Evolutionary conservation across 2,797 vertebrate species (phyloP).

Genomic region (Carapus acus): DNA sequence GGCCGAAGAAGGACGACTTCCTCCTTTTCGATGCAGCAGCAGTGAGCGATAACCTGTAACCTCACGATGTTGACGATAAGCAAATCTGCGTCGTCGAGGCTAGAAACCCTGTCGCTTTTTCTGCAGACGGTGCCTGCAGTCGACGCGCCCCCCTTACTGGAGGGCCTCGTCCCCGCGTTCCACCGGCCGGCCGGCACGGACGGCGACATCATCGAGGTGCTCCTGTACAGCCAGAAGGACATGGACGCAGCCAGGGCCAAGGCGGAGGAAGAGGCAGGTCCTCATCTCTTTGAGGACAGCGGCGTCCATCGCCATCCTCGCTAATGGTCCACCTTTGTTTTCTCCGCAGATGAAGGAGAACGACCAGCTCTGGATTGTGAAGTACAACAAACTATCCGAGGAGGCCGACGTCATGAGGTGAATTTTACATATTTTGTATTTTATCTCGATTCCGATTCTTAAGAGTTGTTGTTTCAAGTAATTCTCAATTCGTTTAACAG

Average conservation of each 20-base stretch:
- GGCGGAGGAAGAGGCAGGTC: slow-evolving; percentile 67
- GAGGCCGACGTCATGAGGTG: slow-evolving; percentile 85
- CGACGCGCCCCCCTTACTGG: slow-evolving; percentile 42
- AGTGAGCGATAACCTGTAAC: slow-evolving; percentile 65
- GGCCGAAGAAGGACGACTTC: slow-evolving; percentile 57
- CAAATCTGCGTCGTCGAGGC: not conserved
- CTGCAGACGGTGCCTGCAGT: slow-evolving; percentile 36
- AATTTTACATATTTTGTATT: slow-evolving; percentile 13
- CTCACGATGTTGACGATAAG: not conserved
- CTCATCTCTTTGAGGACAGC: not conserved
- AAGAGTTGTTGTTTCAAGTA: not conserved
- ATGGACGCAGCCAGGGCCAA: slow-evolving; percentile 78
- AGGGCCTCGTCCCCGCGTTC: slow-evolving; percentile 49
- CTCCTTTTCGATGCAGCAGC: slow-evolving; percentile 68
- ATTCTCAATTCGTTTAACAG: too few species aligned
- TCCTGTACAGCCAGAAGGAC: slow-evolving; percentile 90
- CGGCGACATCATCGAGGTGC: slow-evolving; percentile 82
- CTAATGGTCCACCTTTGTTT: not conserved
- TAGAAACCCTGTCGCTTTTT: not conserved
- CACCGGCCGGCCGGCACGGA: slow-evolving; percentile 52
- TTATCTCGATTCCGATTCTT: slow-evolving; percentile 8
- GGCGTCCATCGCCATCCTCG: too few species aligned
- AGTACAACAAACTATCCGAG: slow-evolving; percentile 63
- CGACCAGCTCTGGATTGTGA: slow-evolving; percentile 67
- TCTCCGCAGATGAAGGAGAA: slow-evolving; percentile 68